Base-by-base conservation (phyloP, 2,797 vertebrate genomes). In the Arnoldichthys spilopterus region DNA sequence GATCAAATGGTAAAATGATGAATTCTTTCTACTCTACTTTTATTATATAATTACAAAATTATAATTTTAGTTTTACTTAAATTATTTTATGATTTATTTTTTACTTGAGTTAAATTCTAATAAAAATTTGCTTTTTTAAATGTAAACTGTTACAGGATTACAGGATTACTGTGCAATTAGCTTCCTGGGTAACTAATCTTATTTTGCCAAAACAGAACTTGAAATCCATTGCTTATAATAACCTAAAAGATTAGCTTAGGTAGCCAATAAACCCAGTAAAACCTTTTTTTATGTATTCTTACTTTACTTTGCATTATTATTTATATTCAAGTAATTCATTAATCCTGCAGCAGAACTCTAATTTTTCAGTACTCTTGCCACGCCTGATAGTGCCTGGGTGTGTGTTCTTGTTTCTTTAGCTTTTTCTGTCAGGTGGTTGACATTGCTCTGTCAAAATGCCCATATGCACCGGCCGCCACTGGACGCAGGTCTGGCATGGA, bases 371-470 rank as follows among this genome's bases (percentile, higher is more conserved):
- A 9, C 28, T 62, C 18, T 18, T 34, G 8, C 59, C 30, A 11
- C 30, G 16, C 30, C 0, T 3, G 16, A 34, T 3, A 34, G 59
- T 34, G 6, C 16, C 28, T n/a, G 30, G 28, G 16, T 34, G 26
- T 61, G 3, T 61, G 59, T 32, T 28, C 59, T 32, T 58, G 26
- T 15, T 13, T 59, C 13, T 28, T 61, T 62, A 20, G 6, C 89
- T 83, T 90, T 86, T 80, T 76, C 84, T 62, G 87, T 80, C 85
- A 43, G 63, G 63, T 66, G n/a, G 63, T 37, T 43, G 20, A n/a
- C 22, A 22, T 66, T 66, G 63, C 9, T 3, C 9, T 1, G 18
- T 43, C 15, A 11, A 34, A 34, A 8, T 20, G 18, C 16, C 59
- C 30, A 34, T 62, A 62, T 62, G 59, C 18, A 20, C 16, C 56